Percentiles rank a stretch among this genome's conserved stretches.
Evolutionary conservation across 2,888 invertebrate genomes (phyloP).

Genomic region (Trachelus stipa): DNA sequence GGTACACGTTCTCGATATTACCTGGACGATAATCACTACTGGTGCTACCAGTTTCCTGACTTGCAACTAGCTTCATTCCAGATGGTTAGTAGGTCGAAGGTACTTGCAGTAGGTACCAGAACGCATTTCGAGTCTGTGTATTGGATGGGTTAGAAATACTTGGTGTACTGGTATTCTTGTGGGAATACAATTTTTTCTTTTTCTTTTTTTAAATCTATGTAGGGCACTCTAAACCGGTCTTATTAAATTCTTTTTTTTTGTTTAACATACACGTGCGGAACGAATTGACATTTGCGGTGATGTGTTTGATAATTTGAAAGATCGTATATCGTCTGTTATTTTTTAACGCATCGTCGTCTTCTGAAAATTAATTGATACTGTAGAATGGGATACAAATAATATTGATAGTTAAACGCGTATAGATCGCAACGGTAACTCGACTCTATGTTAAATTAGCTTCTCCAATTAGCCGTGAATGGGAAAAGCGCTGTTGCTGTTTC

Average conservation of each 20-base stretch:
- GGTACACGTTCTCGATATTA: conserved; percentile 14
- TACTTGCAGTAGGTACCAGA: neutral
- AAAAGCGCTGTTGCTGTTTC: neutral
- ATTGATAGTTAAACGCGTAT: neutral
- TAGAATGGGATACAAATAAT: neutral
- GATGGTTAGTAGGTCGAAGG: conserved; percentile 34
- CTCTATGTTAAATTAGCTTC: neutral
- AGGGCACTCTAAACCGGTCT: neutral
- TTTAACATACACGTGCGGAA: neutral
- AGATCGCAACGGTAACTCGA: neutral
- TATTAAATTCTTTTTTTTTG: neutral
- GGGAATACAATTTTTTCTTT: neutral
- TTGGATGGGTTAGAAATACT: neutral
- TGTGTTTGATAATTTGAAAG: neutral
- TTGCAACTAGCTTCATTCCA: conserved; percentile 22
- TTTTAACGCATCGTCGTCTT: neutral
- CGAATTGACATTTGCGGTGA: neutral
- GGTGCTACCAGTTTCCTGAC: conserved; percentile 19
- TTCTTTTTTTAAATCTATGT: neutral
- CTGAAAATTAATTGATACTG: neutral
- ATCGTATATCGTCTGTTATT: neutral
- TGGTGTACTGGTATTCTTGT: neutral
- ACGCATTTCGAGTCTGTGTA: neutral
- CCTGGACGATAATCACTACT: conserved; percentile 19
- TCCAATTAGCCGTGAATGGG: neutral